Conservation (phyloP, 2,113 vertebrate species). For the Muscicapa adusta region DNA sequence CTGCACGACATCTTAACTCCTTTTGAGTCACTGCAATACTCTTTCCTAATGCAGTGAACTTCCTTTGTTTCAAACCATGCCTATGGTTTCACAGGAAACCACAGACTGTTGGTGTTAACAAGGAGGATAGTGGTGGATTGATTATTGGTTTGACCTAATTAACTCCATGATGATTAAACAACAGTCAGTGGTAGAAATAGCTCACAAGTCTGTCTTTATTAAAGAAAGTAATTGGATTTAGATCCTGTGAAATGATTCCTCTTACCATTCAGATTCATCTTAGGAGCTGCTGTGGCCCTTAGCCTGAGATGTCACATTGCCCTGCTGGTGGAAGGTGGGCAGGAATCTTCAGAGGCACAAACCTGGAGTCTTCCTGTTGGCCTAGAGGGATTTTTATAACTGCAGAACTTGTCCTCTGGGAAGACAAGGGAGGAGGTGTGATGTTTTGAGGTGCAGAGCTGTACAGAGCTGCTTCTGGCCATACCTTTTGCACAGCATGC, state of each 20-base stretch:
- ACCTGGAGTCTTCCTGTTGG: background rate
- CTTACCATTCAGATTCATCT: background rate
- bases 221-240: background rate
- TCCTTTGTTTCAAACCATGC: background rate
- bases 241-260: background rate
- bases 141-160: conserved; percentile 55
- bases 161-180: background rate
- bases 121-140: background rate
- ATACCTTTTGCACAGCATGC: background rate
- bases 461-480: background rate
- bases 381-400: background rate
- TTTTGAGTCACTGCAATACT: background rate
- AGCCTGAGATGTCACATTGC: background rate
- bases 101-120: background rate
- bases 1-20: background rate
- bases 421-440: background rate
- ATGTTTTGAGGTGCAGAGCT: background rate
- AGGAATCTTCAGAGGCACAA: background rate
- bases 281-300: background rate
- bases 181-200: background rate
- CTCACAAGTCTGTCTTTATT: background rate
- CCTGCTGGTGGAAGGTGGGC: background rate
- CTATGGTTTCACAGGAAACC: background rate
- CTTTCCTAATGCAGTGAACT: background rate
- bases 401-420: background rate